phyloP scores from a whole-genome alignment of 2,113 vertebrate species.

The Sterrhoptilus dennistouni region DNA sequence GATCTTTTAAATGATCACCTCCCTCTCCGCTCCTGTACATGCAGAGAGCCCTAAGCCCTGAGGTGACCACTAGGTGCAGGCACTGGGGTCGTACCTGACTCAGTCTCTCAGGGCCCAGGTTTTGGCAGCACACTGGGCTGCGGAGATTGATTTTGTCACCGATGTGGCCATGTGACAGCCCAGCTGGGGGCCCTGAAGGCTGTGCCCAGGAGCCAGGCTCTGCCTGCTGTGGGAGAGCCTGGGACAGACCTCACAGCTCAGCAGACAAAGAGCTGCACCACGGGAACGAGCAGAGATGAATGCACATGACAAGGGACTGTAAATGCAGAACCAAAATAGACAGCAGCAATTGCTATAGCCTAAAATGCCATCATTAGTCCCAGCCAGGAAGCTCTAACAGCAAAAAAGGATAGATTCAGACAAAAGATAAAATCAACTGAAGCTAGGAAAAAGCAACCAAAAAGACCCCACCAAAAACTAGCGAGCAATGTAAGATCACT shows the following conservation, averaged over 20 bases:
- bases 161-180: not conserved
- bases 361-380: not conserved
- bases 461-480: not conserved
- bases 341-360: not conserved
- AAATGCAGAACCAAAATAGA: conserved; percentile 21
- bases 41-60: not conserved
- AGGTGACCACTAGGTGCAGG: not conserved
- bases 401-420: not conserved
- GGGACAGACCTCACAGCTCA: not conserved
- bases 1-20: accelerated
- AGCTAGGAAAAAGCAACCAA: not conserved
- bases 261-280: not conserved
- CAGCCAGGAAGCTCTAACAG: not conserved
- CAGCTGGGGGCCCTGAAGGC: not conserved
- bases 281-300: not conserved
- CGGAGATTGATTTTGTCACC: not conserved
- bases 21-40: not conserved
- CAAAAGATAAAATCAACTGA: not conserved
- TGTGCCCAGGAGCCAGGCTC: not conserved
- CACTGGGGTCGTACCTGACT: accelerated
- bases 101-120: not conserved
- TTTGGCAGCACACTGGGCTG: not conserved
- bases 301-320: not conserved
- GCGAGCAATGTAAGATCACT: not conserved
- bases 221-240: not conserved